A percentile compares a stretch with the other conserved stretches of the same genome.
Conservation (phyloP, 2,797 vertebrate genomes). For the Acanthornis magna region DNA sequence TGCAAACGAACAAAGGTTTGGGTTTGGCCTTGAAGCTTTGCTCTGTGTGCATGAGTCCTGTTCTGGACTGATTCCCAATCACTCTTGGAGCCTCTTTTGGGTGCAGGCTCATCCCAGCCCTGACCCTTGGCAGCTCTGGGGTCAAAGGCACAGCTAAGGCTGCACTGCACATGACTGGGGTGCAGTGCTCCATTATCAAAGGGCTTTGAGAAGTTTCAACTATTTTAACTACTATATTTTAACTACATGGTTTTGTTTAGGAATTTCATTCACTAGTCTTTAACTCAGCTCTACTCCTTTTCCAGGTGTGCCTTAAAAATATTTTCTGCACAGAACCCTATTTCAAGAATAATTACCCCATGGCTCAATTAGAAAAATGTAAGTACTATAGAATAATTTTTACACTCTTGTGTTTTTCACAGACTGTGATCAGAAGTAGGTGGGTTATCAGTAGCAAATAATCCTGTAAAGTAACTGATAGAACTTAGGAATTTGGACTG, state of each 20-base stretch:
- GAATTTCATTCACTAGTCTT: not conserved
- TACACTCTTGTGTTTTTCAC: not conserved
- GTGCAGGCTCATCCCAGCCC: not conserved
- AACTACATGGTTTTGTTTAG: not conserved
- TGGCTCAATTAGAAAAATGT: conserved; percentile 88
- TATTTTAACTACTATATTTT: not conserved
- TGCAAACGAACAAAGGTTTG: not conserved
- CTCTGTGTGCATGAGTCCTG: not conserved
- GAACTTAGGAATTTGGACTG: not conserved
- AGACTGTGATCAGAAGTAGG: not conserved
- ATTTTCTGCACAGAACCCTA: conserved; percentile 87
- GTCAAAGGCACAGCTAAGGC: not conserved
- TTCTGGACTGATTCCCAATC: not conserved
- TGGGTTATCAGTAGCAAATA: not conserved
- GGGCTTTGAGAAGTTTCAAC: not conserved
- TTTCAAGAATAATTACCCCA: conserved; percentile 87
- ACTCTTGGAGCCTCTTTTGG: not conserved
- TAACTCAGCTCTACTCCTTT: not conserved
- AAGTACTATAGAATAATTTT: conserved; percentile 57
- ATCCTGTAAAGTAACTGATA: not conserved
- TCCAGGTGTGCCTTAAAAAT: conserved; percentile 88
- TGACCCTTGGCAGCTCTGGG: not conserved
- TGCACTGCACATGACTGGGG: not conserved
- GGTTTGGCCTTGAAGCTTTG: not conserved
- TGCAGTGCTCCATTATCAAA: not conserved